Percentiles rank a stretch among this genome's conserved stretches.
phyloP scores from a whole-genome alignment of 2,888 invertebrate species.

The Diaprepes abbreviatus region DNA sequence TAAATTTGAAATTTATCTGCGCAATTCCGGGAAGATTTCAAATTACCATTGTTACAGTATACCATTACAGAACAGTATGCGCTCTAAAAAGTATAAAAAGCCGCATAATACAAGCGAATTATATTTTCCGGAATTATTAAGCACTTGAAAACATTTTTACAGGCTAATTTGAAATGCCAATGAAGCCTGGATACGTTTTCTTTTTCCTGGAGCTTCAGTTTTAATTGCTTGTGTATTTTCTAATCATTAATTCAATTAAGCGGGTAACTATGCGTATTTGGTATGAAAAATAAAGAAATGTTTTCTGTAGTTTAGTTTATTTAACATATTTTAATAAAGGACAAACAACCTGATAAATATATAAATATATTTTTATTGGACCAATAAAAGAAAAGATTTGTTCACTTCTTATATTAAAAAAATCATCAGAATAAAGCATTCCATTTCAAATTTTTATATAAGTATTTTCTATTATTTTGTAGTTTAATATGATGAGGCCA shows the following conservation, averaged over 20 bases:
- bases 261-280: constrained; percentile 2
- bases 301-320: background rate
- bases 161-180: constrained; percentile 56
- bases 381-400: no score
- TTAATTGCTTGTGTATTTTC: constrained; percentile 24
- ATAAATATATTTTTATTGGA: no score
- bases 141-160: constrained; percentile 55
- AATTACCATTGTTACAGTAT: constrained; percentile 60
- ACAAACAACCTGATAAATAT: no score
- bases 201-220: constrained; percentile 15
- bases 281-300: background rate
- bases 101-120: constrained; percentile 57
- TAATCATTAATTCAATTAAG: constrained; percentile 18
- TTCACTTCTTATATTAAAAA: no score
- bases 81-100: constrained; percentile 54
- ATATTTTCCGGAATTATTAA: constrained; percentile 58
- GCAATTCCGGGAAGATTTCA: constrained; percentile 45
- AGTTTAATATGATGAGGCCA: no score
- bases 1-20: constrained; percentile 38
- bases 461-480: no score
- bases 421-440: no score
- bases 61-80: constrained; percentile 55
- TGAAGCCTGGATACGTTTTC: constrained; percentile 35
- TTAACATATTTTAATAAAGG: no score
- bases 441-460: no score